These are phyloP conservation scores for Ascaphus truei DNA, from an alignment of 2,113 vertebrate genomes.

Conservation along the genomic window DNA sequence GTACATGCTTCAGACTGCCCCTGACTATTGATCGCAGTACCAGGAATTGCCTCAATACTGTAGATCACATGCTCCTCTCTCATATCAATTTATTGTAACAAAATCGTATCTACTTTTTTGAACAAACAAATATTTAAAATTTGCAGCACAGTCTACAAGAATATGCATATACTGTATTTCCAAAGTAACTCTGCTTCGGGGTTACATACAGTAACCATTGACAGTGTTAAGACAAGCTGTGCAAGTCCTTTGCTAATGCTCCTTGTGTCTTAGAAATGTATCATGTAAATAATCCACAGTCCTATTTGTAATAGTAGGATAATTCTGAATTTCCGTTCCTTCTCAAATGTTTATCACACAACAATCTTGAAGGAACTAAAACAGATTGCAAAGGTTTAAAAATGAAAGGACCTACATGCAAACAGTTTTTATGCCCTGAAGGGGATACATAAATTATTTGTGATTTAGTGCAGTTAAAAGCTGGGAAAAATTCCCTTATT, in stretches of 20 bases:
- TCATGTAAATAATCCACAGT: constrained; percentile 13
- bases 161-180: too few relatives aligned
- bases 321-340: neutral
- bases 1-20: too few relatives aligned
- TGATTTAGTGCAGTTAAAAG: too few relatives aligned
- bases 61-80: too few relatives aligned
- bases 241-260: neutral
- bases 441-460: too few relatives aligned
- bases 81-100: too few relatives aligned
- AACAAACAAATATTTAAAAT: too few relatives aligned
- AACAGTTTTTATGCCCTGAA: constrained; percentile 1
- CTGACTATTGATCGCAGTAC: too few relatives aligned
- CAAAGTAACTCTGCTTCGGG: neutral
- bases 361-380: neutral
- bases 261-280: neutral
- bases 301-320: constrained; percentile 3
- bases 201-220: constrained; percentile 21
- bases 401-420: neutral
- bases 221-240: neutral
- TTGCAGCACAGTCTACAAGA: too few relatives aligned
- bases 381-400: neutral
- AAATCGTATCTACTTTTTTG: too few relatives aligned
- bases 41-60: too few relatives aligned
- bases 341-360: neutral
- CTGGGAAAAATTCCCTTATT: too few relatives aligned